These are phyloP conservation scores for Balearica regulorum DNA, from an alignment of 2,797 vertebrate genomes.

Conservation along the genomic window DNA sequence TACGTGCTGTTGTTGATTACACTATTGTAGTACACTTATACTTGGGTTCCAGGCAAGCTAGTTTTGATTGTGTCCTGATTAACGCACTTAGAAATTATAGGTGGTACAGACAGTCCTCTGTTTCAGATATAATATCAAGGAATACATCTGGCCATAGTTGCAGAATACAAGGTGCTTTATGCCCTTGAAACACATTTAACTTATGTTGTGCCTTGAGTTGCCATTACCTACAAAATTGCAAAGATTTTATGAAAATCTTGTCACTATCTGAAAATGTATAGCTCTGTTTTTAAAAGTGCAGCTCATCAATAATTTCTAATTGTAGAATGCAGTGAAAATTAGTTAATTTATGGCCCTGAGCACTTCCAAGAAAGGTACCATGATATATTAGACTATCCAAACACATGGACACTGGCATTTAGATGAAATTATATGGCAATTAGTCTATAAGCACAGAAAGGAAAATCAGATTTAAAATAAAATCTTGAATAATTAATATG, in stretches of 20 bases:
- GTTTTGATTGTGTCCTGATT: background rate
- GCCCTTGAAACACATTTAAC: background rate
- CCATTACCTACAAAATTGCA: background rate
- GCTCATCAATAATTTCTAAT: background rate
- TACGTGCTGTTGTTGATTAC: background rate
- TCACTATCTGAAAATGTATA: background rate
- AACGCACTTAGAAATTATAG: background rate
- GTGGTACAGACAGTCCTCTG: background rate
- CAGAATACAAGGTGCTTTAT: background rate
- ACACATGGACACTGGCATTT: background rate
- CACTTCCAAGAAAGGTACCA: background rate
- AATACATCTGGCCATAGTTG: background rate
- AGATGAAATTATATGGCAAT: slow-evolving; percentile 6
- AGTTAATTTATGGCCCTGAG: background rate
- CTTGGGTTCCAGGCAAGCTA: background rate
- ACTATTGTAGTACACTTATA: background rate
- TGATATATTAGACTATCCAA: background rate
- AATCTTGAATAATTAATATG: background rate
- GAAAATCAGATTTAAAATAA: background rate
- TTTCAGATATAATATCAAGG: background rate
- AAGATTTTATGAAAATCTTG: background rate
- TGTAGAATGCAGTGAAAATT: background rate
- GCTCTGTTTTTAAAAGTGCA: background rate
- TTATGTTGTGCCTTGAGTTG: background rate
- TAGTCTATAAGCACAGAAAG: background rate